These are phyloP conservation scores for Ips nitidus DNA, from an alignment of 1,140 invertebrate species.

Conservation along the genomic window DNA sequence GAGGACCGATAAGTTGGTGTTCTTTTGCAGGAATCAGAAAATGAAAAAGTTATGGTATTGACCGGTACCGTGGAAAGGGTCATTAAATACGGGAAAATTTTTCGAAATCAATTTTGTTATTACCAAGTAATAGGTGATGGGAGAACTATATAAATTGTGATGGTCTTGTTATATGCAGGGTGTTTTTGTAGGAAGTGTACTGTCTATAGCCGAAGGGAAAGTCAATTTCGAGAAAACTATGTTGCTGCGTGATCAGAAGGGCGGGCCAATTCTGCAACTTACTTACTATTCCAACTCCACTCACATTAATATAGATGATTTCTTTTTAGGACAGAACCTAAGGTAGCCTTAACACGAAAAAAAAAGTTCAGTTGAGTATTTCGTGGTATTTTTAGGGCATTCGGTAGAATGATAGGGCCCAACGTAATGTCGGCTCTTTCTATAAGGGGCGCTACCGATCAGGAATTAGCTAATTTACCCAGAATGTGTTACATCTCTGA, in stretches of 20 bases:
- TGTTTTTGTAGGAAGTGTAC: slow-evolving; percentile 34
- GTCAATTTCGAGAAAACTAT: slow-evolving; percentile 40
- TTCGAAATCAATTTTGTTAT: slow-evolving; percentile 40
- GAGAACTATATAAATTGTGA: not conserved
- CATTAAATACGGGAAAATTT: slow-evolving; percentile 45
- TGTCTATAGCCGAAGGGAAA: slow-evolving; percentile 41
- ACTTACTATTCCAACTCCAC: slow-evolving; percentile 37
- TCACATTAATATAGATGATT: slow-evolving; percentile 43
- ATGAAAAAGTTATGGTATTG: slow-evolving; percentile 35
- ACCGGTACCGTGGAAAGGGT: slow-evolving; percentile 42
- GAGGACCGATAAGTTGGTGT: no score
- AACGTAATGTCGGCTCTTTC: slow-evolving; percentile 43
- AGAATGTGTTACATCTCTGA: slow-evolving; percentile 42
- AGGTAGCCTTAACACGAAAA: slow-evolving; percentile 31
- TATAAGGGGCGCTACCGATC: slow-evolving; percentile 38
- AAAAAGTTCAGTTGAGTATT: not conserved
- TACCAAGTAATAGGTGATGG: slow-evolving; percentile 44
- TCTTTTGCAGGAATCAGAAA: slow-evolving; percentile 20
- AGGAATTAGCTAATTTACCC: slow-evolving; percentile 40
- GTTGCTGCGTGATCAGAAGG: slow-evolving; percentile 42
- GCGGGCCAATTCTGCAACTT: slow-evolving; percentile 43
- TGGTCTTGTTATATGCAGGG: not conserved
- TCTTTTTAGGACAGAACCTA: slow-evolving; percentile 42
- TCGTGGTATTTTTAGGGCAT: slow-evolving; percentile 33
- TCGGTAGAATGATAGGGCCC: slow-evolving; percentile 42